phyloP scores from a whole-genome alignment of 2,797 vertebrate genomes.

The Myioborus miniatus region DNA sequence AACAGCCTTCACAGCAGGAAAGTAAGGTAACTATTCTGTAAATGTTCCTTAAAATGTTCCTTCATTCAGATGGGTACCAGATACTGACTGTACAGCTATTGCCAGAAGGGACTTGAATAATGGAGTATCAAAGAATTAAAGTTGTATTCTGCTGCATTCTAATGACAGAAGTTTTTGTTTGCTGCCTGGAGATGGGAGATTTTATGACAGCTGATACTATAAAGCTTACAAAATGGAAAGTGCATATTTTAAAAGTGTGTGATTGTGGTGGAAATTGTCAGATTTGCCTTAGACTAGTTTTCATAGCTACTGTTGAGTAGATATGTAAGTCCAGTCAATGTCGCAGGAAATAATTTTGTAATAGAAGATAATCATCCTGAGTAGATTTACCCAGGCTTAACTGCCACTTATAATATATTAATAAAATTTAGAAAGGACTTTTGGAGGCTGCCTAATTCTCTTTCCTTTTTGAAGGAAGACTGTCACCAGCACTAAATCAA shows the following conservation, averaged over 20 bases:
- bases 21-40: constrained; percentile 53
- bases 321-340: not conserved
- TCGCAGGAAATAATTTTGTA: not conserved
- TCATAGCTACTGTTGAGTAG: not conserved
- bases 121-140: not conserved
- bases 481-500: not conserved
- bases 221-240: not conserved
- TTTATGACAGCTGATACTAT: not conserved
- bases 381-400: not conserved
- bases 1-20: not conserved
- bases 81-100: not conserved
- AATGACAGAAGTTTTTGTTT: not conserved
- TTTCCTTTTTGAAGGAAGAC: not conserved
- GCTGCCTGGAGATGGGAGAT: not conserved
- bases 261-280: not conserved
- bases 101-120: not conserved
- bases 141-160: not conserved
- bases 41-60: not conserved
- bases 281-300: not conserved
- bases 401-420: not conserved
- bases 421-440: not conserved
- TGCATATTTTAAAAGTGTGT: not conserved
- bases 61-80: not conserved
- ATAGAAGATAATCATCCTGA: not conserved
- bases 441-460: not conserved